Conservation (phyloP, 2,888 invertebrate genomes). For the Troides helena region DNA sequence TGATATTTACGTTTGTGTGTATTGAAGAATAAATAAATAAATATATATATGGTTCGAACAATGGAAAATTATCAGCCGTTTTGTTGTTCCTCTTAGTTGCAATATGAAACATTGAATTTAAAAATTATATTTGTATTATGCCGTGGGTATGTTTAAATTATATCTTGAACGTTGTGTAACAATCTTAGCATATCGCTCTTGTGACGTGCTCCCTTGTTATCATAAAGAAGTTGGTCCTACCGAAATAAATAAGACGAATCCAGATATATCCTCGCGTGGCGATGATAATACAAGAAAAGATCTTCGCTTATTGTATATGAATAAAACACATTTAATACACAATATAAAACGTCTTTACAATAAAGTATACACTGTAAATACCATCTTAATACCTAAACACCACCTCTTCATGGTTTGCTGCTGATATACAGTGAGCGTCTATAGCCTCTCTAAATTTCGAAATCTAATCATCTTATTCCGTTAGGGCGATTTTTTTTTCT, state of each 20-base stretch:
- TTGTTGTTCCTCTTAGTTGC: too few relatives aligned
- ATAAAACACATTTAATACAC: conserved; percentile 54
- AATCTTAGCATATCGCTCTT: conserved; percentile 19
- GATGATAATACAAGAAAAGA: conserved; percentile 51
- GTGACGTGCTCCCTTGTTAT: conserved; percentile 14
- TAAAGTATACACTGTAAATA: conserved; percentile 52
- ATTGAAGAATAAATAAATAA: too few relatives aligned
- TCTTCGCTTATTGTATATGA: conserved; percentile 60
- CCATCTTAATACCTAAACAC: conserved; percentile 39
- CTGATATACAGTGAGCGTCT: conserved; percentile 54
- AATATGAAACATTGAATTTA: too few relatives aligned
- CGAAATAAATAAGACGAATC: conserved; percentile 37
- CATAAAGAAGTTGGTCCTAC: conserved; percentile 57
- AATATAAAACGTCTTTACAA: conserved; percentile 40
- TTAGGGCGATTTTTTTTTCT: conserved; percentile 50
- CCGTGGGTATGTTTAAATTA: too few relatives aligned
- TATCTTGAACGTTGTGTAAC: conserved; percentile 15
- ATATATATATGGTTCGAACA: too few relatives aligned
- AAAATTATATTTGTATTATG: too few relatives aligned
- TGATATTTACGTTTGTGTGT: too few relatives aligned
- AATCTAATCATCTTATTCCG: conserved; percentile 46
- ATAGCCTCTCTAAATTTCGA: conserved; percentile 51
- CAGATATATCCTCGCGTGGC: conserved; percentile 17
- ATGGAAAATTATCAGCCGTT: too few relatives aligned
- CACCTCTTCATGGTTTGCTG: conserved; percentile 37